Evolutionary conservation across 2,113 vertebrate genomes (phyloP).

Genomic region (Sporophila hypoxantha): DNA sequence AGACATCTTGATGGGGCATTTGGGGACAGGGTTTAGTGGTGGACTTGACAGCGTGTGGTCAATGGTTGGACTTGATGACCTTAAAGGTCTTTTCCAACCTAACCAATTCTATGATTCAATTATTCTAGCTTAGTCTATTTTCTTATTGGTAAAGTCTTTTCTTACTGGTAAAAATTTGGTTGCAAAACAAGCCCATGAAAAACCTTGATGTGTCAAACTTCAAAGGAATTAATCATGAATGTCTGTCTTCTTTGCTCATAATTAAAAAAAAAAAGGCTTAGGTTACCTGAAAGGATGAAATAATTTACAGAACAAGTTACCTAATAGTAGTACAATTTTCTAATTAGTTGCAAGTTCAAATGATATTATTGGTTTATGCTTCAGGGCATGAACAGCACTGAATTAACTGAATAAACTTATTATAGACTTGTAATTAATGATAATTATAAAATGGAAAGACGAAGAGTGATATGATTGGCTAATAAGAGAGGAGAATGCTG

Average conservation of each 20-base stretch:
- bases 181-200: neutral
- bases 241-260: neutral
- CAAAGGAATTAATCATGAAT: neutral
- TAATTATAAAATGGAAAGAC: constrained; percentile 68
- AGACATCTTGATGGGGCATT: neutral
- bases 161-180: neutral
- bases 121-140: neutral
- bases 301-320: constrained; percentile 46
- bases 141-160: neutral
- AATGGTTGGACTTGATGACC: neutral
- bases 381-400: constrained; percentile 58
- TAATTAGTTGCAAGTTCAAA: constrained; percentile 59
- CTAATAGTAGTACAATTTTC: constrained; percentile 50
- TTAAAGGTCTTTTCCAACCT: neutral
- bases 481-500: constrained; percentile 59
- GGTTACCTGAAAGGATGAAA: constrained; percentile 46
- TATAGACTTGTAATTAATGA: constrained; percentile 69
- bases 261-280: neutral
- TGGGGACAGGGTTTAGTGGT: neutral
- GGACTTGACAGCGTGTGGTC: neutral
- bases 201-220: neutral
- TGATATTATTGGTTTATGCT: constrained; percentile 52
- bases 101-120: neutral
- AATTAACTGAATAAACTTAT: constrained; percentile 74
- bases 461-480: constrained; percentile 61